phyloP scores from a whole-genome alignment of 2,888 invertebrate genomes.

The Stenchaetothrips biformis region DNA sequence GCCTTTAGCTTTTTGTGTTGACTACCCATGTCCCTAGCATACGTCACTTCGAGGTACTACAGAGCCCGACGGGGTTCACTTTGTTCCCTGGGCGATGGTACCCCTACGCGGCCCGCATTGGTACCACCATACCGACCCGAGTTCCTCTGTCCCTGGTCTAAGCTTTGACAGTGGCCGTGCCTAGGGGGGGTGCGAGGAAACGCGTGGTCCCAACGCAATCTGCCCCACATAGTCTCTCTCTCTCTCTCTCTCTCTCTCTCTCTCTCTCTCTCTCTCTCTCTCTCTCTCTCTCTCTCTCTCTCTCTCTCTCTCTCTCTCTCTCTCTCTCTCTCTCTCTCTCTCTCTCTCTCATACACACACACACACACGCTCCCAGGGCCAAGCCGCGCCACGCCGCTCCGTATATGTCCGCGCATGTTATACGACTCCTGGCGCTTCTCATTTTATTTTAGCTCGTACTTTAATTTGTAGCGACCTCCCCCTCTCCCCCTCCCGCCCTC shows the following conservation, averaged over 20 bases:
- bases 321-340: too few relatives aligned
- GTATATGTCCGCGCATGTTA: not conserved
- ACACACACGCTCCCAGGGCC: not conserved
- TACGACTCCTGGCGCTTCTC: not conserved
- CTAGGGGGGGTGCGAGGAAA: not conserved
- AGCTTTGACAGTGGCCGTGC: too few relatives aligned
- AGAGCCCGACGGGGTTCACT: too few relatives aligned
- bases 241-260: not conserved
- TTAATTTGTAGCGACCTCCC: not conserved
- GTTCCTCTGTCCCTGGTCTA: too few relatives aligned
- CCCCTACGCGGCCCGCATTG: too few relatives aligned
- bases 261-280: not conserved
- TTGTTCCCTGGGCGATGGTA: too few relatives aligned
- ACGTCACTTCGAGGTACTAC: too few relatives aligned
- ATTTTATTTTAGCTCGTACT: not conserved
- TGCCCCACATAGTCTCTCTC: not conserved
- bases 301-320: not conserved
- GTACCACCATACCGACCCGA: too few relatives aligned
- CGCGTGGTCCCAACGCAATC: not conserved
- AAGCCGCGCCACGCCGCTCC: not conserved
- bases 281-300: not conserved
- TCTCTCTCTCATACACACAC: constrained; percentile 23
- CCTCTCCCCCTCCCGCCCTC: constrained; percentile 6
- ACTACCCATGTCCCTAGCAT: too few relatives aligned
- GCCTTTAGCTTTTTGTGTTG: too few relatives aligned